Evolutionary conservation across 2,797 vertebrate genomes (phyloP), one percentile per base, ranked within the genome.

Genomic region (Lithobates pipiens): DNA sequence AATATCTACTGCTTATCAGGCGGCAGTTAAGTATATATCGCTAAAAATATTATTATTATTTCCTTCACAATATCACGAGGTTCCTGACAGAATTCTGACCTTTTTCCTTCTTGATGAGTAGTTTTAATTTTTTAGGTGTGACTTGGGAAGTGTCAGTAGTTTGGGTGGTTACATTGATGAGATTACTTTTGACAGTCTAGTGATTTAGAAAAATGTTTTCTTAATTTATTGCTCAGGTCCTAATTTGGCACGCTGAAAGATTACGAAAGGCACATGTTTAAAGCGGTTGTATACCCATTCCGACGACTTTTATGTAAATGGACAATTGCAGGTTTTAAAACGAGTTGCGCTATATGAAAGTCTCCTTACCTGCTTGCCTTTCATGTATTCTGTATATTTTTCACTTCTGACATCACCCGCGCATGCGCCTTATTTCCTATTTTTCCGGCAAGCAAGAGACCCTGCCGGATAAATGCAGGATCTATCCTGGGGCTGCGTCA

Each of bases 21-120:
- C 13, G 61, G 80, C 32, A 63, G 80, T 82, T 82, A 61, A 46
- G 15, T 65, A 4, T 16, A 42, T 82, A 23, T 82, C 54, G 29
- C 2, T 16, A 23, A 46, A 25, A 42, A 65, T 34, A 81, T 73
- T 70, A 71, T 46, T 4, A 81, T 73, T 70, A 15, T 34, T 80
- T 34, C 70, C 77, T 9, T n/a, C 5, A 9, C 54, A 23, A 15
- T 21, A 11, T 80, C 44, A 80, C 57, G 57, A 61, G 54, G 32
- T 42, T 6, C 13, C n/a, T 27, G 13, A 6, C 15, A 54, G 44
- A 71, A 16, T 46, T 7, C 8, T 73, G 71, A 44, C 0, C 36
- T 73, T 42, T 21, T 39, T 42, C 21, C 21, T 21, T 42, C 21
- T 72, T 23, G 34, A 1, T 8, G 7, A 79, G 9, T 10, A 71